These are phyloP conservation scores for Drosophila helvetica DNA, from an alignment of 2,888 invertebrate species.

Conservation along the genomic window DNA sequence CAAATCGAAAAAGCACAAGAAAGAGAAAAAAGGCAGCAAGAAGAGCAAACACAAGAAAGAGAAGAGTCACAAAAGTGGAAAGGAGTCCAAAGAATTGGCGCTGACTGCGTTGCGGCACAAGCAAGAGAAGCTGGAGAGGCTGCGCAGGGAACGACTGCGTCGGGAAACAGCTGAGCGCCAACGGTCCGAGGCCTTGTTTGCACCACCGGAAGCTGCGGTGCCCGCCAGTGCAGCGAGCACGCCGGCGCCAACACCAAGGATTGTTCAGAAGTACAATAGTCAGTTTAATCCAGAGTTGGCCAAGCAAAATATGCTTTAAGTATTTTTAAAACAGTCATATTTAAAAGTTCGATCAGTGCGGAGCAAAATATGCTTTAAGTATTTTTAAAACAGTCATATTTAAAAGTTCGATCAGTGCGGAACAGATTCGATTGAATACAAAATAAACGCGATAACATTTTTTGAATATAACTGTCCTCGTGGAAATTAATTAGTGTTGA, in stretches of 20 bases:
- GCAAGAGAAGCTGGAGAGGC: conserved; percentile 80
- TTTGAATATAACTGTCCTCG: neutral
- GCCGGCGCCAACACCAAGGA: conserved; percentile 59
- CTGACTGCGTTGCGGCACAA: conserved; percentile 60
- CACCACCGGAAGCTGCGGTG: conserved; percentile 85
- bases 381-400: no score
- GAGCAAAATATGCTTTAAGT: conserved; percentile 87
- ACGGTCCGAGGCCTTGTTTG: conserved; percentile 88
- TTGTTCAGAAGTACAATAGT: conserved; percentile 95
- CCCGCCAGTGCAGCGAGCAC: conserved; percentile 31
- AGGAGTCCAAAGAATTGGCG: conserved; percentile 8
- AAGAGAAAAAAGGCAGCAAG: conserved; percentile 51
- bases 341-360: no score
- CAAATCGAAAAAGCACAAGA: conserved; percentile 33
- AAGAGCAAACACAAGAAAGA: conserved; percentile 61
- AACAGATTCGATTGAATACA: no score
- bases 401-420: no score
- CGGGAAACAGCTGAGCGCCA: conserved; percentile 92
- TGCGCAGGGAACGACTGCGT: conserved; percentile 86
- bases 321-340: no score
- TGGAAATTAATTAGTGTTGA: neutral
- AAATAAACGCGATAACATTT: neutral
- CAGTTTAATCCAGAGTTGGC: conserved; percentile 97
- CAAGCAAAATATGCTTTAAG: conserved; percentile 87
- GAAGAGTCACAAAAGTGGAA: conserved; percentile 37